phyloP scores from a whole-genome alignment of 2,113 vertebrate species.

The Sturnira hondurensis region DNA sequence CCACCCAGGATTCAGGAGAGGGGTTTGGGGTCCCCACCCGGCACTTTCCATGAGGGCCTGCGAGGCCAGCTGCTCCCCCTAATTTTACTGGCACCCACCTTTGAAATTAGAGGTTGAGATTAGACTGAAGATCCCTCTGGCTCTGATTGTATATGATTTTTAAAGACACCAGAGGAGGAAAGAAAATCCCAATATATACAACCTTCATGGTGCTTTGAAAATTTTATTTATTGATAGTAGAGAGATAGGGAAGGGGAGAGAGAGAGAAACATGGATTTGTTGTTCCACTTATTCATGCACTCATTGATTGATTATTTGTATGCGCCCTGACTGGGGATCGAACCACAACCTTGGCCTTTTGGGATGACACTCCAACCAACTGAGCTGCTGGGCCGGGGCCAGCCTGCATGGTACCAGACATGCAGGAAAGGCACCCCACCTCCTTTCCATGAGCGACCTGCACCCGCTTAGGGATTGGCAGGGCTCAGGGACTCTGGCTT shows the following conservation, averaged over 20 bases:
- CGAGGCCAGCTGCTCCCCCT: too few species aligned
- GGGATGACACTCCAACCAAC: too few species aligned
- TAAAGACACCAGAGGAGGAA: background rate
- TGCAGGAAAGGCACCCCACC: background rate
- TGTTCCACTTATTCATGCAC: too few species aligned
- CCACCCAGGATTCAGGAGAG: background rate
- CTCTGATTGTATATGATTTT: background rate
- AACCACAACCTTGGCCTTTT: too few species aligned
- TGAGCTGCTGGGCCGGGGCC: too few species aligned
- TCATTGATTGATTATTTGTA: too few species aligned
- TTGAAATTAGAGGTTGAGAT: background rate
- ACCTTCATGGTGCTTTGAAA: background rate
- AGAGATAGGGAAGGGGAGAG: too few species aligned
- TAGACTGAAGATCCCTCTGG: background rate
- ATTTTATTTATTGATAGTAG: too few species aligned
- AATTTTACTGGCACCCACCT: background rate
- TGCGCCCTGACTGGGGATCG: too few species aligned
- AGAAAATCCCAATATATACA: background rate
- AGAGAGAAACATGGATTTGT: too few species aligned
- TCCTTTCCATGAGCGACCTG: background rate
- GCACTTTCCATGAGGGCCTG: background rate
- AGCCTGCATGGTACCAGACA: accelerated
- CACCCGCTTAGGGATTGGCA: background rate
- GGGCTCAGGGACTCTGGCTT: background rate
- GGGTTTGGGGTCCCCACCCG: too few species aligned